These are phyloP conservation scores for Physella acuta DNA, from an alignment of 1,140 invertebrate species.

Conservation along the genomic window DNA sequence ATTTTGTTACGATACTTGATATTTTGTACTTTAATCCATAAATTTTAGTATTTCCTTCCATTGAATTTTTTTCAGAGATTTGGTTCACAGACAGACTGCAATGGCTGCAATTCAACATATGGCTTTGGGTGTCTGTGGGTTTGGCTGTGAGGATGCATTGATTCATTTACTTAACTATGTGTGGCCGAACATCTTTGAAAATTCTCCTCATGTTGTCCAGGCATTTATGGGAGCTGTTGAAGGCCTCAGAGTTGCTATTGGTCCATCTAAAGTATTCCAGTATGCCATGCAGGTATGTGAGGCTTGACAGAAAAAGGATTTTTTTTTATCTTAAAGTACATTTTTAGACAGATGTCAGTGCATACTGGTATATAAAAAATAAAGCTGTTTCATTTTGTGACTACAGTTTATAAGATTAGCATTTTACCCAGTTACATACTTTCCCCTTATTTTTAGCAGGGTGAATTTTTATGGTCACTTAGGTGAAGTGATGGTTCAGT, in stretches of 20 bases:
- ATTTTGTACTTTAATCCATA: no score
- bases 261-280: conserved; percentile 94
- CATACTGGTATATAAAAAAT: no score
- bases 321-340: no score
- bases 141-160: conserved; percentile 98
- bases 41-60: no score
- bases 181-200: conserved; percentile 99
- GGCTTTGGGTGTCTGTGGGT: conserved; percentile 97
- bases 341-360: no score
- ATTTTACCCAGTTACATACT: background rate
- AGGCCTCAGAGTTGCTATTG: conserved; percentile 91
- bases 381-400: no score
- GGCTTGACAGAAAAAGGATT: no score
- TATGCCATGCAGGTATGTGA: conserved; percentile 85
- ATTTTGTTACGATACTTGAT: no score
- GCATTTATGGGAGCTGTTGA: conserved; percentile 99
- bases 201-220: conserved; percentile 98
- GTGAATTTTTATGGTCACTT: background rate
- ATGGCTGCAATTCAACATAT: conserved; percentile 99
- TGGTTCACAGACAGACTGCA: conserved; percentile 97
- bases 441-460: background rate
- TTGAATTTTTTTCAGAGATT: conserved; percentile 72
- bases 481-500: background rate
- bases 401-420: no score
- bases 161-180: conserved; percentile 97